Conservation (phyloP, 2,888 invertebrate genomes). For the Melanchra persicariae region DNA sequence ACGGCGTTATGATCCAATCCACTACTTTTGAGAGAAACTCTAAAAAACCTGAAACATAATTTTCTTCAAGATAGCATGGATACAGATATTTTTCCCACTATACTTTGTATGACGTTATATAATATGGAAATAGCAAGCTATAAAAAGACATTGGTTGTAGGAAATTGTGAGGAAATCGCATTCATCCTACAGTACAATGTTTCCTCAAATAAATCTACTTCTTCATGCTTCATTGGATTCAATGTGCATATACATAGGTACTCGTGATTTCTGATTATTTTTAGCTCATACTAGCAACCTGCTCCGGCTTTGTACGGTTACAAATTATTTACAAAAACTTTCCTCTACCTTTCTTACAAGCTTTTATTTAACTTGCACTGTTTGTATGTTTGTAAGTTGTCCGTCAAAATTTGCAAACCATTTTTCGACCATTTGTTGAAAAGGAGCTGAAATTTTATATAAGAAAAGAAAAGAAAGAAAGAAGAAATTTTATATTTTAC, state of each 20-base stretch:
- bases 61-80: not conserved
- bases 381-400: too few relatives aligned
- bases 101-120: not conserved
- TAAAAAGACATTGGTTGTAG: slow-evolving; percentile 42
- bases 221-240: slow-evolving; percentile 17
- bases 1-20: too few relatives aligned
- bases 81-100: not conserved
- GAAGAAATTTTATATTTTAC: too few relatives aligned
- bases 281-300: not conserved
- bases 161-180: slow-evolving; percentile 42
- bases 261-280: not conserved
- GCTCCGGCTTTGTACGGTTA: too few relatives aligned
- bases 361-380: too few relatives aligned
- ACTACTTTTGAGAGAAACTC: not conserved
- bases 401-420: too few relatives aligned
- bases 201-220: slow-evolving; percentile 39
- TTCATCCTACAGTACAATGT: slow-evolving; percentile 27
- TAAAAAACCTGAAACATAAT: not conserved
- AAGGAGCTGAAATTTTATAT: too few relatives aligned
- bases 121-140: slow-evolving; percentile 26
- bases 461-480: too few relatives aligned
- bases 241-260: not conserved
- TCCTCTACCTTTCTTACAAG: too few relatives aligned
- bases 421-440: too few relatives aligned
- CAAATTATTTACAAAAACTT: too few relatives aligned